phyloP scores from a whole-genome alignment of 2,888 invertebrate species.

The Laspeyria flexula region DNA sequence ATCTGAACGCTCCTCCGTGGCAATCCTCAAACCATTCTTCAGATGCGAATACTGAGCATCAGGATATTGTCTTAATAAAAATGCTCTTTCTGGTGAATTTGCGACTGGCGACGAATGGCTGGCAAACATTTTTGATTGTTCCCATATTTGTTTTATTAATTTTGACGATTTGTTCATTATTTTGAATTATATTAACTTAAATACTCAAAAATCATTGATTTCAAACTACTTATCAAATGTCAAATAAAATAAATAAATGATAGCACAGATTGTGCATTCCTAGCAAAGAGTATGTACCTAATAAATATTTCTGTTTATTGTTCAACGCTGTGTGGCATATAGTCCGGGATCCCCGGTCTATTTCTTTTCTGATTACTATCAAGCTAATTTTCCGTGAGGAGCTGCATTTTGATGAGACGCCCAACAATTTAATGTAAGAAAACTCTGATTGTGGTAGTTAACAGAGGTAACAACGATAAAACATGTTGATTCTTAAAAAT shows the following conservation, averaged over 20 bases:
- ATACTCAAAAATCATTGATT: not conserved
- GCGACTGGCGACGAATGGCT: slow-evolving; percentile 87
- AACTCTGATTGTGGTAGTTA: no score
- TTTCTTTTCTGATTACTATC: no score
- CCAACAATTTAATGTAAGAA: no score
- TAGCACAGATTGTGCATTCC: no score
- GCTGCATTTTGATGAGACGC: no score
- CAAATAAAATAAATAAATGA: not conserved
- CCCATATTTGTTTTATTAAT: slow-evolving; percentile 33
- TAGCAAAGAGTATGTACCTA: no score
- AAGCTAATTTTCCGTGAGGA: no score
- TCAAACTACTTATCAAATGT: not conserved
- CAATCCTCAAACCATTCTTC: slow-evolving; percentile 94
- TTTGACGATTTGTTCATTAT: slow-evolving; percentile 43
- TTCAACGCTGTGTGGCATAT: no score
- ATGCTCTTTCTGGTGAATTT: slow-evolving; percentile 62
- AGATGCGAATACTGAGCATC: slow-evolving; percentile 92
- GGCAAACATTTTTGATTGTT: slow-evolving; percentile 73
- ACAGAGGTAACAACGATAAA: no score
- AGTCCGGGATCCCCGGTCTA: no score
- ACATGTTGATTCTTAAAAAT: no score
- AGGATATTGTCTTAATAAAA: slow-evolving; percentile 89
- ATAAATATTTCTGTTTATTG: no score
- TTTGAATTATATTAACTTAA: not conserved
- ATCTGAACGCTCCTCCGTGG: slow-evolving; percentile 94